phyloP scores from a whole-genome alignment of 1,140 invertebrate species.

The Metopolophium dirhodum region DNA sequence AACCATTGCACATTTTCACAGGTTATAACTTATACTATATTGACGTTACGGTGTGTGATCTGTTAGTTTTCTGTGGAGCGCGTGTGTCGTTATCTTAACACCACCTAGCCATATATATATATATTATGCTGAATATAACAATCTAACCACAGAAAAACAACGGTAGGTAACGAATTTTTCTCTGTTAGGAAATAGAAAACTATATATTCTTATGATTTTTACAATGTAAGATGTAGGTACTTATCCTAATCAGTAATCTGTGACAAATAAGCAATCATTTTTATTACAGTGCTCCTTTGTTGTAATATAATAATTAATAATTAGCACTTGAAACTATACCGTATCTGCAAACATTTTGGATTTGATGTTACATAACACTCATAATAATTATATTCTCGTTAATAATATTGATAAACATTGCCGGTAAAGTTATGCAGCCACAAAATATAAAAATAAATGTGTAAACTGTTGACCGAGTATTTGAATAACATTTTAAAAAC shows the following conservation, averaged over 20 bases:
- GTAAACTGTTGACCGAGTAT: not conserved
- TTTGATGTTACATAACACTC: not conserved
- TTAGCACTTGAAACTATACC: not conserved
- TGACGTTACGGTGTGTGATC: conserved; percentile 15
- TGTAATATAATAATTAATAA: not conserved
- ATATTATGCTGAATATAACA: not conserved
- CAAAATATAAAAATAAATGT: not conserved
- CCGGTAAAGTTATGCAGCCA: not conserved
- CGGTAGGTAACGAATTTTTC: not conserved
- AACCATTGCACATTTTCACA: not conserved
- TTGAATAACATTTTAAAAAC: not conserved
- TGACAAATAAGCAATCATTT: not conserved
- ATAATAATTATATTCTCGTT: not conserved
- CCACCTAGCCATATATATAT: not conserved
- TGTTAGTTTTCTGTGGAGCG: not conserved
- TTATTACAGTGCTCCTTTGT: not conserved
- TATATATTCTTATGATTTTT: not conserved
- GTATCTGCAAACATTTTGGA: not conserved
- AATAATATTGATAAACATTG: not conserved
- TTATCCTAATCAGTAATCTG: not conserved
- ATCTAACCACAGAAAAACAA: not conserved
- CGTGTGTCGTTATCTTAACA: too few species aligned
- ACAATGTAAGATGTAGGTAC: not conserved
- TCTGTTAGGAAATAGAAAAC: not conserved
- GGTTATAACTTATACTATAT: too few species aligned